Conservation (phyloP, 1,140 invertebrate species). For the Pemphigus obesinymphae region DNA sequence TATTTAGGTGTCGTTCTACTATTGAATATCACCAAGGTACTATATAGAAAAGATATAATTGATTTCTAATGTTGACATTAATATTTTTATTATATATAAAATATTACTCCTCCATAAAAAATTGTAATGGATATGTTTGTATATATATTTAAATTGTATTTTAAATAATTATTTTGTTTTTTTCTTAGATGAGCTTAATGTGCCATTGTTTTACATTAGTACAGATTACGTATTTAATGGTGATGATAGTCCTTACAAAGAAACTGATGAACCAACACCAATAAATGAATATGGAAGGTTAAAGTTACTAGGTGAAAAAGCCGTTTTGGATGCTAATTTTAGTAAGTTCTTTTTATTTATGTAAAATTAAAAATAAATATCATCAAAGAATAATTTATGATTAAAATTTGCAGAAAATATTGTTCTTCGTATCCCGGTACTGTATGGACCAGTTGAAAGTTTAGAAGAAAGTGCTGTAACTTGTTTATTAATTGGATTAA, state of each 20-base stretch:
- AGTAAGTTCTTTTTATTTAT: not conserved
- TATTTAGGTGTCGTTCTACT: no score
- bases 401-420: conserved; percentile 50
- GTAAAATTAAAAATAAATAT: no score
- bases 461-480: conserved; percentile 57
- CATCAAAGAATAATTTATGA: not conserved
- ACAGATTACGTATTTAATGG: conserved; percentile 62
- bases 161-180: not conserved
- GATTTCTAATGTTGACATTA: not conserved
- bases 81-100: not conserved
- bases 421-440: conserved; percentile 55
- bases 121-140: no score
- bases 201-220: conserved; percentile 56
- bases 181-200: not conserved
- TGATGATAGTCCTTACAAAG: conserved; percentile 54
- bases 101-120: no score
- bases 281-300: conserved; percentile 57
- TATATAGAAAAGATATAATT: no score
- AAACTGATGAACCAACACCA: conserved; percentile 52
- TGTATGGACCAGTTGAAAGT: conserved; percentile 55
- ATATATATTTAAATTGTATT: no score
- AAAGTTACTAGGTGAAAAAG: conserved; percentile 56
- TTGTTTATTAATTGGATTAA: conserved; percentile 51
- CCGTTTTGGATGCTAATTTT: conserved; percentile 44
- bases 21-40: no score